phyloP scores from a whole-genome alignment of 2,888 invertebrate genomes.

The Heliconius ethilla region DNA sequence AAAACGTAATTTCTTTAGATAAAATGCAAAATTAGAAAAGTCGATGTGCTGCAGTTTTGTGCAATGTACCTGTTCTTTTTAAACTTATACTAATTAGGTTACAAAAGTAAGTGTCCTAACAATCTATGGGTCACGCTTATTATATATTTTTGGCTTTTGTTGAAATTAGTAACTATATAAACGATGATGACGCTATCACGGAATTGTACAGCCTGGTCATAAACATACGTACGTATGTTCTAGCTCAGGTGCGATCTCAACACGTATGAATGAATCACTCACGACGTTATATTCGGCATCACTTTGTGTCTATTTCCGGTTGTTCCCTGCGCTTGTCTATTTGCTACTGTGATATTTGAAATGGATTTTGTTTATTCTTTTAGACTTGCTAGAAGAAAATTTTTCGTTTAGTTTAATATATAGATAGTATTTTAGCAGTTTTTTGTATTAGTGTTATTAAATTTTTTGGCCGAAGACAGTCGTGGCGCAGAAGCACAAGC shows the following conservation, averaged over 20 bases:
- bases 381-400: not conserved
- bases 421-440: not conserved
- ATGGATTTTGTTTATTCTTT: not conserved
- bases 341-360: constrained; percentile 1
- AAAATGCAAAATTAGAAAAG: too few relatives aligned
- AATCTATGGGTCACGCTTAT: too few relatives aligned
- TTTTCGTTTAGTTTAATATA: not conserved
- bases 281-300: constrained; percentile 20
- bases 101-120: too few relatives aligned
- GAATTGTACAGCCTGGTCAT: constrained; percentile 1
- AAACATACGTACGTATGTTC: not conserved
- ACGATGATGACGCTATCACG: constrained; percentile 11
- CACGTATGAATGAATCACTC: constrained; percentile 26
- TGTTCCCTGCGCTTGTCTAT: not conserved
- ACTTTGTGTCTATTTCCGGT: constrained; percentile 26
- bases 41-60: too few relatives aligned
- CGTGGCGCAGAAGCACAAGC: too few relatives aligned
- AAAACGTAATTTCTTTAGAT: too few relatives aligned
- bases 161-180: not conserved
- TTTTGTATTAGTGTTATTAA: not conserved
- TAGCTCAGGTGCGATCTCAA: constrained; percentile 27
- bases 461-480: not conserved
- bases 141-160: not conserved
- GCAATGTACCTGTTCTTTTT: too few relatives aligned
- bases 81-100: too few relatives aligned